These are phyloP conservation scores for Macaca fascicularis DNA, from an alignment of 2,113 vertebrate genomes.

Conservation along the genomic window T2T-MFA8v1.1 NC_088376.1:144311001-144311500, in stretches of 20 bases:
- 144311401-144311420: not conserved
- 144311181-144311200: not conserved
- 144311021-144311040: not conserved
- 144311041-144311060: not conserved
- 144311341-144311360: not conserved
- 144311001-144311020: too few species aligned
- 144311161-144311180: not conserved
- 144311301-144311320: not conserved
- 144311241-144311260: not conserved
- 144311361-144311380: not conserved
- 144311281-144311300: not conserved
- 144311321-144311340: not conserved
- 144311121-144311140: not conserved
- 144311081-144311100: not conserved
- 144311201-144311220: not conserved
- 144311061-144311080: not conserved
- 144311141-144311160: not conserved
- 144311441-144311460: not conserved
- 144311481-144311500: too few species aligned
- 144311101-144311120: not conserved
- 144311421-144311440: not conserved
- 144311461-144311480: not conserved
- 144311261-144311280: not conserved
- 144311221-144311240: not conserved
- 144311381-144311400: not conserved